Evolutionary conservation across 1,140 invertebrate genomes (phyloP), one percentile per base, ranked within the genome.

Genomic region (Leptopilina clavipes): DNA sequence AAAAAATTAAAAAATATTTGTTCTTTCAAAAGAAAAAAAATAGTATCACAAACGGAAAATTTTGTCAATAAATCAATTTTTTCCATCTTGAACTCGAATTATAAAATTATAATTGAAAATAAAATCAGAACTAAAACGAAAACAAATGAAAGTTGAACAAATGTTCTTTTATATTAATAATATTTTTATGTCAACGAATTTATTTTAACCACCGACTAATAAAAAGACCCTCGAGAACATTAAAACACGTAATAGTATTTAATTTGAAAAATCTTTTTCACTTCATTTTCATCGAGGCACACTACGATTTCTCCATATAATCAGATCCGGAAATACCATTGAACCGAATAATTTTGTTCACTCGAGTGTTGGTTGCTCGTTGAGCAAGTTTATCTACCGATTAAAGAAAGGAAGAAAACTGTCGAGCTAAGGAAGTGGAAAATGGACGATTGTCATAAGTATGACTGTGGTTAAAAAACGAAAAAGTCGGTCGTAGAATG

Each of bases 281-380:
- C 19, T 25, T 11, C 0, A 22, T 22, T 65, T 25, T 65, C 18
- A 17, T 65, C 22, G 10, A 7, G 22, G 22, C 11, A 6, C 18
- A 1, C 3, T 22, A 10, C 7, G 18, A 59, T 59, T 48, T 48
- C 19, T 11, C 19, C 22, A 3, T 65, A 12, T 19, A 59, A 65
- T 65, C 56, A 65, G 12, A 31, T 12, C 56, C 22, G 56, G 19
- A 31, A 65, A 31, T 65, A 31, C 19, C 56, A 31, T 25, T 65
- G 22, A 65, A 65, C 11, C 56, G 22, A 7, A 65, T 65, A 31
- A 65, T 65, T 65, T 65, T 19, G 8, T 65, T 65, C 56, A 65
- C 12, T 65, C 56, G 11, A 65, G 10, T 65, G 56, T 10, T 65
- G 22, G 56, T 1, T 14, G 56, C 56, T 31, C 19, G 9, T 54